Percentiles rank a stretch among this genome's conserved stretches.
phyloP scores from a whole-genome alignment of 2,113 vertebrate species.

The Ciconia maguari region DNA sequence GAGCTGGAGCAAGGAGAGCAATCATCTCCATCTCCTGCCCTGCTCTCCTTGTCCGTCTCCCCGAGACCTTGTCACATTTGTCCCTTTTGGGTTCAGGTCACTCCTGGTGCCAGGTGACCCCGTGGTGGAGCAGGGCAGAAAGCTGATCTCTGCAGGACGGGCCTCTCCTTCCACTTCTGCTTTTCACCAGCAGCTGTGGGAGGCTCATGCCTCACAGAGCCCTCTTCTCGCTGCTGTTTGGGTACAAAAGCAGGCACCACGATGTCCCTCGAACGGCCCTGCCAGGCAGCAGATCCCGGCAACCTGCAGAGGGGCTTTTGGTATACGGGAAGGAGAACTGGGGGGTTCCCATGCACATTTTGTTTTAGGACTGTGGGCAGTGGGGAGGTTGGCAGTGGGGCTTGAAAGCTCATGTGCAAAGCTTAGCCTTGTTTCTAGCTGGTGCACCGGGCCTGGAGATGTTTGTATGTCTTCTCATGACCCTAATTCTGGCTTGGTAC shows the following conservation, averaged over 20 bases:
- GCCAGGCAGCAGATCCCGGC: neutral
- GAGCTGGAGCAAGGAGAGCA: neutral
- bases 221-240: neutral
- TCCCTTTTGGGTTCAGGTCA: neutral
- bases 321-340: rapidly evolving
- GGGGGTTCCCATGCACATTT: neutral
- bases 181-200: neutral
- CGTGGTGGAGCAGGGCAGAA: neutral
- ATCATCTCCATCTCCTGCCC: neutral
- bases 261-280: rapidly evolving
- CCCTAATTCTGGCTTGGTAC: neutral
- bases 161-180: neutral
- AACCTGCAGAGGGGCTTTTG: neutral
- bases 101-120: neutral
- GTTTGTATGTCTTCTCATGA: neutral
- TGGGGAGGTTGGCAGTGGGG: neutral
- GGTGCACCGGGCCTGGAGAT: neutral
- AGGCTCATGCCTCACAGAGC: neutral
- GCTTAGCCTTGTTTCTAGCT: neutral
- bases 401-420: neutral
- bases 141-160: neutral
- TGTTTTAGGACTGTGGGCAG: neutral
- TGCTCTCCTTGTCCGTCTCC: neutral
- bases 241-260: neutral
- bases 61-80: neutral